Percentiles rank a stretch among this genome's conserved stretches.
Conservation (phyloP, 2,797 vertebrate genomes). For the Gymnocypris eckloni region DNA sequence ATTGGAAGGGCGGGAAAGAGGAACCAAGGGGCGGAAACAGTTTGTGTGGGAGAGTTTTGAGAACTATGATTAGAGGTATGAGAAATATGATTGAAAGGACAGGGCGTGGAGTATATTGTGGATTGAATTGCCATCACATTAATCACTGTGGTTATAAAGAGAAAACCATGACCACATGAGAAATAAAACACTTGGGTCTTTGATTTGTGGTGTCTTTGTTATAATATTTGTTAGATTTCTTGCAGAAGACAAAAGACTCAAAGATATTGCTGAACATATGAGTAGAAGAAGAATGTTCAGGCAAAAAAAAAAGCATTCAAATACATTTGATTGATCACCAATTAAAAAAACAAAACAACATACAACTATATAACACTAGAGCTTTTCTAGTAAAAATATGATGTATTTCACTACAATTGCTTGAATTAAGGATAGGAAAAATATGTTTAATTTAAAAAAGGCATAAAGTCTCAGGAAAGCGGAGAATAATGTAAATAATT, state of each 20-base stretch:
- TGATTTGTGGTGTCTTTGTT: background rate
- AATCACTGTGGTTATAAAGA: constrained; percentile 40
- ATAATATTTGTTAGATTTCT: constrained; percentile 23
- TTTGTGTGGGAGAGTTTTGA: constrained; percentile 54
- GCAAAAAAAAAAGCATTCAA: background rate
- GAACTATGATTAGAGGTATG: constrained; percentile 48
- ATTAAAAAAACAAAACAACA: background rate
- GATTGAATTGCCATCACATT: constrained; percentile 42
- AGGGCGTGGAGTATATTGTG: constrained; percentile 53
- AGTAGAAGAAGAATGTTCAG: background rate
- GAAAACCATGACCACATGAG: background rate
- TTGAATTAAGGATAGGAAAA: background rate
- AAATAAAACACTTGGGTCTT: constrained; percentile 8
- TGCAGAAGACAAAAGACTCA: background rate
- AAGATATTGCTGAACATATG: background rate
- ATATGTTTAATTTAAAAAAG: background rate
- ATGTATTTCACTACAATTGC: background rate
- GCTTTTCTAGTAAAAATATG: background rate
- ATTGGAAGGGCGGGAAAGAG: constrained; percentile 43
- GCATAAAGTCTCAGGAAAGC: background rate
- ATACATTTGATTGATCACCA: background rate
- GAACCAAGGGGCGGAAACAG: constrained; percentile 50
- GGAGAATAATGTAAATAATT: constrained; percentile 2
- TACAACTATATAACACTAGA: background rate
- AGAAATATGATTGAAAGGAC: constrained; percentile 52